Evolutionary conservation across 2,888 invertebrate species (phyloP).

Genomic region (Pristionchus entomophagus): DNA sequence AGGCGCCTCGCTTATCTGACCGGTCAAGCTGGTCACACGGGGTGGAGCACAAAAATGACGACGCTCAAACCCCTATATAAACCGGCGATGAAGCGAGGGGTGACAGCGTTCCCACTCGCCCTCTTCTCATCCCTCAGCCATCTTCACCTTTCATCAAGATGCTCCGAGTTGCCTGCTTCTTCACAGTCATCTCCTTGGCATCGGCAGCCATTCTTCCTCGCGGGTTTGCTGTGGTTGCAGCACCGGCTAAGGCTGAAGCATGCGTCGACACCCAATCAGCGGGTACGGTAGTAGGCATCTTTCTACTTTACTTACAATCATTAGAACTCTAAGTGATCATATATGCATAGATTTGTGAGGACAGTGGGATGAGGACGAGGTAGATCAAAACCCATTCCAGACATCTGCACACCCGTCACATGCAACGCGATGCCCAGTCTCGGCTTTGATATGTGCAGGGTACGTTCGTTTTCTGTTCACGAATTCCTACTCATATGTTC

Average conservation of each 20-base stretch:
- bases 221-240: background rate
- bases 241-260: background rate
- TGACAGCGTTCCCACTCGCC: background rate
- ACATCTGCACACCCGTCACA: background rate
- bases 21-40: conserved; percentile 23
- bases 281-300: background rate
- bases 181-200: background rate
- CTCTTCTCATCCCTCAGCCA: background rate
- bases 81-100: background rate
- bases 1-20: background rate
- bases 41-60: background rate
- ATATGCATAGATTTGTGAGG: too few relatives aligned
- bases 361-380: too few relatives aligned
- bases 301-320: too few relatives aligned
- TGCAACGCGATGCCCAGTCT: background rate
- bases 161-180: background rate
- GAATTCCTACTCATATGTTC: too few relatives aligned
- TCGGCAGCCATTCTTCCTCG: background rate
- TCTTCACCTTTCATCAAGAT: background rate
- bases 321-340: too few relatives aligned
- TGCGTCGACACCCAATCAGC: background rate
- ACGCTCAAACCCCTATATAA: too few relatives aligned
- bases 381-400: background rate
- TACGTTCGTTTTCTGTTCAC: background rate
- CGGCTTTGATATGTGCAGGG: background rate